These are phyloP conservation scores for Platygyra sinensis DNA, from an alignment of 64 coral and sea anemone species.

Conservation along the genomic window DNA sequence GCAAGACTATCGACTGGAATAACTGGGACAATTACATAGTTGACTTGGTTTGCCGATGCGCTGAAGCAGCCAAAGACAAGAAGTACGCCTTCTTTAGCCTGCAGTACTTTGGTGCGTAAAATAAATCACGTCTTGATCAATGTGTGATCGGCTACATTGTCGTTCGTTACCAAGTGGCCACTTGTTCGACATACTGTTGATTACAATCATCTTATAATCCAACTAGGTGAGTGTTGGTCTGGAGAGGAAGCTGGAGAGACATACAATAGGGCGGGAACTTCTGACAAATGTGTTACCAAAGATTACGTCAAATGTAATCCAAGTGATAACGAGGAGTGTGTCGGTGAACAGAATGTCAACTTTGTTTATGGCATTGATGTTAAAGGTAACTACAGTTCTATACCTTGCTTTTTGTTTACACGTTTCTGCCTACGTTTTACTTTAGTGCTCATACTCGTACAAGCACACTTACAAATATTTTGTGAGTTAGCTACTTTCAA, in stretches of 20 bases:
- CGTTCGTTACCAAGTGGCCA: too few species aligned
- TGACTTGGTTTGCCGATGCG: slow-evolving; percentile 77
- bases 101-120: slow-evolving; percentile 65
- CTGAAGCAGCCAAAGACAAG: slow-evolving; percentile 47
- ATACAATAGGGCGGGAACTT: slow-evolving; percentile 35
- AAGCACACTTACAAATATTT: too few species aligned
- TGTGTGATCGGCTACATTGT: too few species aligned
- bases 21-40: slow-evolving; percentile 72
- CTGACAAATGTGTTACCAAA: slow-evolving; percentile 39
- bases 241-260: slow-evolving; percentile 55
- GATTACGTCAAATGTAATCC: slow-evolving; percentile 28
- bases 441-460: too few species aligned
- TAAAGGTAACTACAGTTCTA: slow-evolving; percentile 3
- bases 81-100: slow-evolving; percentile 54
- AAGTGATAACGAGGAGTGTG: slow-evolving; percentile 44
- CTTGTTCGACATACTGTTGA: background rate
- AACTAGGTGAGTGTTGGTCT: slow-evolving; percentile 81
- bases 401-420: too few species aligned
- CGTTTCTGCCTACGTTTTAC: too few species aligned
- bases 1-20: slow-evolving; percentile 51
- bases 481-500: too few species aligned
- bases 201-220: background rate
- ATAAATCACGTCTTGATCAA: too few species aligned
- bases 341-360: slow-evolving; percentile 40
- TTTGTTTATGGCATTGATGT: slow-evolving; percentile 65